Conservation (phyloP, 2,888 invertebrate species). For the Acholoe squamosa region DNA sequence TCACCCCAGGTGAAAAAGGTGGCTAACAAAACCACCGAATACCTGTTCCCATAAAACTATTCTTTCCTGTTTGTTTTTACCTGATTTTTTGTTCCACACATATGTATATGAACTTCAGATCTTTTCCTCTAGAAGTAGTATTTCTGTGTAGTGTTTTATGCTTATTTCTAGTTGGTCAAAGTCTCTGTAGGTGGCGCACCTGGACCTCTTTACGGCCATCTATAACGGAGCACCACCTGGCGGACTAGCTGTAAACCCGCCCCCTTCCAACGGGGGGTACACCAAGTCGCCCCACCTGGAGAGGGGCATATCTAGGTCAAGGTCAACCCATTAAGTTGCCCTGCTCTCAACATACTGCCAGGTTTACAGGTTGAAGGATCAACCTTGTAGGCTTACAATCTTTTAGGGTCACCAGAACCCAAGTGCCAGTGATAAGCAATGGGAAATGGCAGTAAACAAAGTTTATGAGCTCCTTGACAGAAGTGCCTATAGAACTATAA, state of each 20-base stretch:
- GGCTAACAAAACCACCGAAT: too few species aligned
- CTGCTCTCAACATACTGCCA: not conserved
- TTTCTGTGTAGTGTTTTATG: too few species aligned
- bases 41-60: too few species aligned
- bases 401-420: slow-evolving; percentile 24
- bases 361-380: not conserved
- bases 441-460: slow-evolving; percentile 12
- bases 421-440: not conserved
- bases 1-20: too few species aligned
- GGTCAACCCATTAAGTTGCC: not conserved
- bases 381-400: slow-evolving; percentile 1
- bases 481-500: not conserved
- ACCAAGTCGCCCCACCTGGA: not conserved
- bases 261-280: not conserved
- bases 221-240: slow-evolving; percentile 9
- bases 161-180: not conserved
- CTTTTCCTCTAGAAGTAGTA: too few species aligned
- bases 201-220: slow-evolving; percentile 12
- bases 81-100: too few species aligned
- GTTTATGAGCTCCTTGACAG: not conserved
- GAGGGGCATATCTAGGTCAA: not conserved
- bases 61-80: too few species aligned
- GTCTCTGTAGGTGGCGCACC: slow-evolving; percentile 22
- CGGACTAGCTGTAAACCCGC: slow-evolving; percentile 1
- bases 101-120: too few species aligned